Evolutionary conservation across 2,888 invertebrate genomes (phyloP).

Genomic region (Cataglyphis livida): DNA sequence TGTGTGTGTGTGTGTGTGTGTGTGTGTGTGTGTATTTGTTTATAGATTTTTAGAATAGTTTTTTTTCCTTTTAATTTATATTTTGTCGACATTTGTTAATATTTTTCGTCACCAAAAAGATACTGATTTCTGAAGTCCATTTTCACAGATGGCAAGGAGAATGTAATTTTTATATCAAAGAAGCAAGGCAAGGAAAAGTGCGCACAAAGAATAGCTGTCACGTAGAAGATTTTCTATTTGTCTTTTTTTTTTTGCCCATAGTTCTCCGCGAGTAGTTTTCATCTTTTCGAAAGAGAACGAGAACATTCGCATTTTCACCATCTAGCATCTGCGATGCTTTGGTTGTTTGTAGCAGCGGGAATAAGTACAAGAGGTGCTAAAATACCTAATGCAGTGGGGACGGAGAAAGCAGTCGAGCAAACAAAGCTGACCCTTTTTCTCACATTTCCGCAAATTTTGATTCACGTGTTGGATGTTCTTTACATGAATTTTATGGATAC

Average conservation of each 20-base stretch:
- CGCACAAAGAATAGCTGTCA: slow-evolving; percentile 49
- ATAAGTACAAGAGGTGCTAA: slow-evolving; percentile 52
- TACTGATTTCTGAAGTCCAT: slow-evolving; percentile 37
- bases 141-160: slow-evolving; percentile 38
- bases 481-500: slow-evolving; percentile 20
- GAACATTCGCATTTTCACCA: slow-evolving; percentile 39
- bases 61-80: not conserved
- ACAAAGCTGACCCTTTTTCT: slow-evolving; percentile 36
- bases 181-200: slow-evolving; percentile 36
- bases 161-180: slow-evolving; percentile 54
- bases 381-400: slow-evolving; percentile 30
- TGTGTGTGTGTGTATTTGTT: too few species aligned
- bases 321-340: slow-evolving; percentile 32
- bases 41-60: too few species aligned
- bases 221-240: slow-evolving; percentile 54
- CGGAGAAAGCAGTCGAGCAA: slow-evolving; percentile 44
- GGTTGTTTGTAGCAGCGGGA: slow-evolving; percentile 28
- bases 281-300: slow-evolving; percentile 46
- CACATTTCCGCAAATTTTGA: slow-evolving; percentile 55
- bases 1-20: too few species aligned
- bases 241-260: slow-evolving; percentile 32
- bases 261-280: slow-evolving; percentile 48
- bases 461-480: slow-evolving; percentile 17
- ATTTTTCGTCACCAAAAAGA: slow-evolving; percentile 22
- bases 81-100: slow-evolving; percentile 28